Base-by-base conservation (phyloP, 2,797 vertebrate genomes). In the Coluber constrictor region DNA sequence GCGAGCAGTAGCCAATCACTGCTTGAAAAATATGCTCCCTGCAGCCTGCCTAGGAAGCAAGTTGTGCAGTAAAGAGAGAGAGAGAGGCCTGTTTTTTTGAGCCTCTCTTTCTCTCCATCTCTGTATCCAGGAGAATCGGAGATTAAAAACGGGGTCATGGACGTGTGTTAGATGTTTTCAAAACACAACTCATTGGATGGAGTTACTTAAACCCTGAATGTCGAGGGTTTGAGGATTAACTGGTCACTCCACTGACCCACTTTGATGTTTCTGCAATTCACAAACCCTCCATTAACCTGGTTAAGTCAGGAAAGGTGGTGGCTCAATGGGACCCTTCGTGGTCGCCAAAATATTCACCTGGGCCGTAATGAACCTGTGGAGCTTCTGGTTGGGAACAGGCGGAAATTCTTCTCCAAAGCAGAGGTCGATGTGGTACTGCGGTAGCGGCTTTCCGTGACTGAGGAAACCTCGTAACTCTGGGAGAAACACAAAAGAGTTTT, bases 361-460 rank as follows among this genome's bases (percentile, higher is more conserved):
- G n/a, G 98, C 98, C 95, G 98, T 98, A 95, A 99, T 97, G 56
- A 99, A 98, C 91, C 98, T 98, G 94, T 96, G 98, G 90, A 94
- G 95, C 60, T 97, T 98, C 13, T 97, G 96, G n/a, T 97, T 92
- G 0, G 90, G 93, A 11, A 97, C 96, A 32, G 98, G 98, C 12
- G 98, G 99, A 93, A 98, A 99, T 95, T 99, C 99, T 95, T 99
- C 98, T 12, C 98, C 99, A 0, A 99, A 99, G 96, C 98, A 99
- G 70, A 99, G 97, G 51, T 97, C 97, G 89, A 99, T 98, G 95
- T 98, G 96, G 94, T 98, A 98, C 55, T 97, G 97, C 0, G 99
- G 99, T 2, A 70, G 57, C 0, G 97, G 96, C 23, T 96, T 96
- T 7, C 97, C 97, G 0, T 96, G 96, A 59, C 97, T 98, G 92